Base-by-base conservation (phyloP, 2,888 invertebrate genomes). In the Drosophila birchii region DNA sequence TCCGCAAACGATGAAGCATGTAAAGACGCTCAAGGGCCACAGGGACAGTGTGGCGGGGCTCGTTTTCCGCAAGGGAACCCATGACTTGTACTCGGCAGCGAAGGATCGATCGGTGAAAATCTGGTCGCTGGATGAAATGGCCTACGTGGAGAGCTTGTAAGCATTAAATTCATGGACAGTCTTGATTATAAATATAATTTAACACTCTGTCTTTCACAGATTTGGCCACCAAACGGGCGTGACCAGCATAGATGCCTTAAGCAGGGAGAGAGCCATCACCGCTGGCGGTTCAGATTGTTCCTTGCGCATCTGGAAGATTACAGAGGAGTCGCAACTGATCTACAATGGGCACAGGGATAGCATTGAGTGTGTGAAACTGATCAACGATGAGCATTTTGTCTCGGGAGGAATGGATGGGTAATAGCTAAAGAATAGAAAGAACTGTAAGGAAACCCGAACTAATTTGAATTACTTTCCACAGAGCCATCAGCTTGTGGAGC, bases 111-210 rank as follows among this genome's bases (percentile, higher is more conserved):
- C 96, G 18, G 96, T 98, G 0, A 98, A 98, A 94, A 96, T 98
- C 66, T 99, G 99, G 99, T 97, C 97, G 78, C 93, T 99, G 61
- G 97, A 98, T 93, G 98, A 99, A 92, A 97, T 98, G 97, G 96
- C 97, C 3, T 99, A 98, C 92, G 96, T 98, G 12, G 99, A 99
- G 93, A 97, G 97, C 59, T 93, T 99, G 94, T 97, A 78, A 90
- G 92, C 11, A 18, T 5, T 1, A 18, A 41, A 11, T 4, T 11
- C 16, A 6, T 0, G 11, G 3, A 1, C 14, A 57, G 14, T 7
- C 38, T n/a, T n/a, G 2, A 32, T 9, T 2, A 14, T 8, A 39
- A 6, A 23, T n/a, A 23, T 8, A 6, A 16, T n/a, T n/a, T 36
- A 20, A 20, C 9, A 1, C 16, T 12, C n/a, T 32, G 44, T 18